phyloP scores from a whole-genome alignment of 2,797 vertebrate genomes.

The Hypotaenidia philippensis region DNA sequence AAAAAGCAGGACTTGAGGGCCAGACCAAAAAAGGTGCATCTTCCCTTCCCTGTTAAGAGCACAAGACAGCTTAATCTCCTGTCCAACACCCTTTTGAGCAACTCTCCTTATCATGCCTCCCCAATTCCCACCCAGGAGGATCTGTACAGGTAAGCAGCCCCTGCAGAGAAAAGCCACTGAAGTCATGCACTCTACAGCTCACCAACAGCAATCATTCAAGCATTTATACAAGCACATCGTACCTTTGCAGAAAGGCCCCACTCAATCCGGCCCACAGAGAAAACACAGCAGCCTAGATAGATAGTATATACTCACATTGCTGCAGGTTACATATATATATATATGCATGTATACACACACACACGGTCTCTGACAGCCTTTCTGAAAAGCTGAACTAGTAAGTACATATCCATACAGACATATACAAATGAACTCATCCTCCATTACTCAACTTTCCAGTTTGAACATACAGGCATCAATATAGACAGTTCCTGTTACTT shows the following conservation, averaged over 20 bases:
- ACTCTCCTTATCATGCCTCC: not conserved
- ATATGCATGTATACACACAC: not conserved
- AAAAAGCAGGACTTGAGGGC: not conserved
- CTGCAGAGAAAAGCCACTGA: not conserved
- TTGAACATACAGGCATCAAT: not conserved
- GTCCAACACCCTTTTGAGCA: not conserved
- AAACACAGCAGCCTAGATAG: not conserved
- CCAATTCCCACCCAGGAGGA: not conserved
- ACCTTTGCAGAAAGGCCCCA: not conserved
- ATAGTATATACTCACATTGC: not conserved
- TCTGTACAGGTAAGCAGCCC: not conserved
- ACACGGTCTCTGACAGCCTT: rapidly evolving
- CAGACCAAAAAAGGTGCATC: not conserved
- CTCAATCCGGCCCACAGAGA: not conserved
- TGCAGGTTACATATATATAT: not conserved
- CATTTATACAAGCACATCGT: not conserved
- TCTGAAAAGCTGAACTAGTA: not conserved
- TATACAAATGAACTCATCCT: not conserved
- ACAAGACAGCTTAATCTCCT: rapidly evolving
- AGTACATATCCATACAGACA: not conserved
- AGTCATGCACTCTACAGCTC: not conserved
- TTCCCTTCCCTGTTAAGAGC: not conserved
- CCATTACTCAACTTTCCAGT: not conserved
- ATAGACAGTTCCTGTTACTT: not conserved
- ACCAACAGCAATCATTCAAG: not conserved